These are phyloP conservation scores for Drosophila paramelanica DNA, from an alignment of 2,888 invertebrate species.

Conservation along the genomic window DNA sequence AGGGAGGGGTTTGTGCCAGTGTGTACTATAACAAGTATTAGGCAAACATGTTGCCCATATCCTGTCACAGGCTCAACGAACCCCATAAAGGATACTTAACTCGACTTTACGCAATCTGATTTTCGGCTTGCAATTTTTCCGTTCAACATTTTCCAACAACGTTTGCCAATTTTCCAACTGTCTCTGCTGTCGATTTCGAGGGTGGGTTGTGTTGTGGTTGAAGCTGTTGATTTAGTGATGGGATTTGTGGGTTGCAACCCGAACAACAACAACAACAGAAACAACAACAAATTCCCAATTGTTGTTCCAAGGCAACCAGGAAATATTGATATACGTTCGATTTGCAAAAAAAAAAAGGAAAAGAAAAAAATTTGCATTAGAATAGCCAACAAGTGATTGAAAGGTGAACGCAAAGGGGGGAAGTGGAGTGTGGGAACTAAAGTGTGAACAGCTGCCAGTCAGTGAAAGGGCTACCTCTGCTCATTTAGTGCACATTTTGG, in stretches of 20 bases:
- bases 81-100: slow-evolving; percentile 82
- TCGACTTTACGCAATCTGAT: slow-evolving; percentile 84
- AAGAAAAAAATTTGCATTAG: slow-evolving; percentile 72
- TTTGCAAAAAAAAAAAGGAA: slow-evolving; percentile 43
- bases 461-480: slow-evolving; percentile 68
- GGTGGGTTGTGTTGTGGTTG: slow-evolving; percentile 65
- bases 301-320: slow-evolving; percentile 58
- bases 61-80: slow-evolving; percentile 72
- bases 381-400: slow-evolving; percentile 54
- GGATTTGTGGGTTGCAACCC: slow-evolving; percentile 78
- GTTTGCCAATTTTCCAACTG: slow-evolving; percentile 70
- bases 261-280: slow-evolving; percentile 25
- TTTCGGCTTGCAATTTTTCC: slow-evolving; percentile 83
- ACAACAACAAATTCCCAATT: slow-evolving; percentile 36
- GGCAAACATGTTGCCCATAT: slow-evolving; percentile 82
- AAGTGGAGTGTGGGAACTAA: slow-evolving; percentile 2
- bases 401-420: slow-evolving; percentile 33
- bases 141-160: slow-evolving; percentile 48
- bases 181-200: slow-evolving; percentile 16
- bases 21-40: slow-evolving; percentile 70
- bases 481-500: slow-evolving; percentile 59
- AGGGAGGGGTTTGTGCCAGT: slow-evolving; percentile 9
- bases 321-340: slow-evolving; percentile 79
- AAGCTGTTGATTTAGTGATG: slow-evolving; percentile 76
- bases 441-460: slow-evolving; percentile 13